These are phyloP conservation scores for Cotesia vestalis DNA, from an alignment of 1,140 invertebrate genomes.

Conservation along the genomic window DNA sequence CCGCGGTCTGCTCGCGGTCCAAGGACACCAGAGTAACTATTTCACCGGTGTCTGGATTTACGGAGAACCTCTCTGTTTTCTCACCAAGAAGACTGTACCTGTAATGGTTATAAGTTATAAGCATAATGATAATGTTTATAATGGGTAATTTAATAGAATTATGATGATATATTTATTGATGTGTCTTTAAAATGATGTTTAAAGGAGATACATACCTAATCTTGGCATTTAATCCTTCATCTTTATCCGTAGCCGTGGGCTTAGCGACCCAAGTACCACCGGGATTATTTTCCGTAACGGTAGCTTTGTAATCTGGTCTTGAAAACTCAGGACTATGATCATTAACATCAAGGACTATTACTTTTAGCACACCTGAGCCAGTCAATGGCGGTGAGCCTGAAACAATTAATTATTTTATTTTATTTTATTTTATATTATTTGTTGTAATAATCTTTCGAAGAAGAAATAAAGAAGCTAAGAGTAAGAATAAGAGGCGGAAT, in stretches of 20 bases:
- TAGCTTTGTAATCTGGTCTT: conserved; percentile 79
- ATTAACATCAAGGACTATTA: conserved; percentile 93
- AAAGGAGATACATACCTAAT: conserved; percentile 69
- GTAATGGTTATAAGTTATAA: conserved; percentile 15
- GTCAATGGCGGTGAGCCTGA: conserved; percentile 87
- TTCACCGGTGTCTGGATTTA: conserved; percentile 78
- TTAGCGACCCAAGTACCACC: conserved; percentile 76
- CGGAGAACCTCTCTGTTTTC: conserved; percentile 77
- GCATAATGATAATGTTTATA: not conserved
- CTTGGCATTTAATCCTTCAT: conserved; percentile 84
- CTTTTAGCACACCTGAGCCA: conserved; percentile 84
- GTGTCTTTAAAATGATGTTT: not conserved
- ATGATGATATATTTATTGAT: conserved; percentile 1
- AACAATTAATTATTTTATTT: conserved; percentile 52
- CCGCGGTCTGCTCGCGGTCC: conserved; percentile 80
- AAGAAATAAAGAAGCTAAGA: conserved; percentile 13
- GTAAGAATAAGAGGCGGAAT: not conserved
- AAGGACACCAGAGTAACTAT: conserved; percentile 76
- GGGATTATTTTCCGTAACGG: conserved; percentile 80
- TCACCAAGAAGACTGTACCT: conserved; percentile 84
- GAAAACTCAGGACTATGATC: conserved; percentile 90
- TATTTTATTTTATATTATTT: conserved; percentile 18
- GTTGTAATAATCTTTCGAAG: conserved; percentile 29
- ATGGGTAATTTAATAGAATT: not conserved
- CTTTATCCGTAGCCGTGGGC: conserved; percentile 80